phyloP scores from a whole-genome alignment of 2,113 vertebrate species.

The Mesitornis unicolor region DNA sequence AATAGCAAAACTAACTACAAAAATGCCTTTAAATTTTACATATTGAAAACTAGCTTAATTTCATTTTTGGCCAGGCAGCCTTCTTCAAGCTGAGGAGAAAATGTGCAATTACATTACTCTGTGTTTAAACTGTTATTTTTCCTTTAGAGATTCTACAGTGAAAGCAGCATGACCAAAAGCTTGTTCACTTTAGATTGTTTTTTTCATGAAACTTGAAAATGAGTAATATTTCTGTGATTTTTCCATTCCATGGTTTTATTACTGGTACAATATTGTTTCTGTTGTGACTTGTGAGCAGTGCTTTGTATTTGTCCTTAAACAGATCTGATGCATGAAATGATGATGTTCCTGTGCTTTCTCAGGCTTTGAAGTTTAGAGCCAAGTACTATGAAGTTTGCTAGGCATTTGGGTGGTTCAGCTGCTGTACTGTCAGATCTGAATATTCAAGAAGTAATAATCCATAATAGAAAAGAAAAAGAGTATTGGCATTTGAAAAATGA shows the following conservation, averaged over 20 bases:
- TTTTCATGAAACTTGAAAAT: background rate
- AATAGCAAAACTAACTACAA: background rate
- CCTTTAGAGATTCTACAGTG: background rate
- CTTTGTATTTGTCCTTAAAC: constrained; percentile 19
- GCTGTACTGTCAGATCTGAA: background rate
- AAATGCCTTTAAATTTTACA: background rate
- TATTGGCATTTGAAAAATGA: background rate
- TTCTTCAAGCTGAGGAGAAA: background rate
- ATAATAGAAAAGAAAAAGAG: background rate
- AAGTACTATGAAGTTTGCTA: background rate
- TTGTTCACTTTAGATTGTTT: background rate
- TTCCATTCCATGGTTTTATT: background rate
- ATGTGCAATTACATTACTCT: background rate
- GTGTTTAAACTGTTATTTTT: background rate
- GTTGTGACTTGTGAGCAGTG: background rate
- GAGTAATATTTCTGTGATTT: background rate
- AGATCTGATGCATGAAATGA: background rate
- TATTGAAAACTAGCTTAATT: background rate
- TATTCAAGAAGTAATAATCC: background rate
- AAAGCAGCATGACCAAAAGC: background rate
- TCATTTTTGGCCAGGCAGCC: background rate
- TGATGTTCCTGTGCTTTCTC: constrained; percentile 7
- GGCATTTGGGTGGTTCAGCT: background rate
- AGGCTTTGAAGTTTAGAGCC: background rate
- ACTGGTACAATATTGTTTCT: constrained; percentile 32